Percentiles rank a stretch among this genome's conserved stretches.
These are phyloP conservation scores for Diaphora mendica DNA, from an alignment of 2,888 invertebrate genomes.

Conservation along the genomic window DNA sequence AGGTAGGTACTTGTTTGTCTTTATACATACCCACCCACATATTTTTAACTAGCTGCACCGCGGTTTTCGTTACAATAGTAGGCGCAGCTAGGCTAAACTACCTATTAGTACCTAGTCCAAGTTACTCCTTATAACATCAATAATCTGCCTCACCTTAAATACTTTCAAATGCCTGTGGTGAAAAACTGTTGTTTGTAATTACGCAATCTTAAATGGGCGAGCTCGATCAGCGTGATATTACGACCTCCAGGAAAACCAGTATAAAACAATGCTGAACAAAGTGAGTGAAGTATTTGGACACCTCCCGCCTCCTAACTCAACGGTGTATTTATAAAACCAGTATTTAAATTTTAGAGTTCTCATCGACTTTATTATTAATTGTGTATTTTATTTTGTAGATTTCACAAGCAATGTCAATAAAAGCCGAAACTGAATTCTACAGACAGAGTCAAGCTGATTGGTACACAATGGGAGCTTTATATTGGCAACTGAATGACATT, in stretches of 20 bases:
- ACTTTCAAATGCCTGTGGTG: too few species aligned
- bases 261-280: neutral
- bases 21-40: neutral
- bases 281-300: neutral
- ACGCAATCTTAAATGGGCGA: neutral
- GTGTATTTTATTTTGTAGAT: constrained; percentile 84
- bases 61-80: too few species aligned
- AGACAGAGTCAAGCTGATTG: constrained; percentile 86
- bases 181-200: neutral
- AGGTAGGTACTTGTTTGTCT: constrained; percentile 89
- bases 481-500: constrained; percentile 99
- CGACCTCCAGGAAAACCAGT: neutral
- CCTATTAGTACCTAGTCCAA: too few species aligned
- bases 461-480: constrained; percentile 97
- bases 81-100: too few species aligned
- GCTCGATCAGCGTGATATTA: neutral
- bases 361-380: neutral
- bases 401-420: constrained; percentile 95
- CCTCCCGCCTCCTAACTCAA: neutral
- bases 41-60: too few species aligned
- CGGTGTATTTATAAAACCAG: neutral
- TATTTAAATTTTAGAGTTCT: neutral
- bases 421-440: constrained; percentile 94
- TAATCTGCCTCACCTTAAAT: too few species aligned
- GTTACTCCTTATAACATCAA: too few species aligned